These are phyloP conservation scores for Narcine bancroftii DNA, from an alignment of 2,113 vertebrate species.

Conservation along the genomic window DNA sequence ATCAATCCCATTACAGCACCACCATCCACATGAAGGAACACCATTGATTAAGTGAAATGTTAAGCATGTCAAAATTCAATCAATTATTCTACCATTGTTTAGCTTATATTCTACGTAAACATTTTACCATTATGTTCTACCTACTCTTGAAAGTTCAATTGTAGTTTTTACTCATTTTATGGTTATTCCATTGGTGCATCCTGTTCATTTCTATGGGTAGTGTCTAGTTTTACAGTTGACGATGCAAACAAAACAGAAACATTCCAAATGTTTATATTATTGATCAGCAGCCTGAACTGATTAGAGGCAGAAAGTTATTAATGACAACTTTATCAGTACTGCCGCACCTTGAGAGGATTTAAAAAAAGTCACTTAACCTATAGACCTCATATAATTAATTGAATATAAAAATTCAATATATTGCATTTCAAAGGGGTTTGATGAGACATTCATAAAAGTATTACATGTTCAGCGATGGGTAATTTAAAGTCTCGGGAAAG, in stretches of 20 bases:
- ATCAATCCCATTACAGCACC: no score
- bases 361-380: not conserved
- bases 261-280: not conserved
- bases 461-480: not conserved
- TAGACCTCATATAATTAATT: not conserved
- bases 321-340: not conserved
- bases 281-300: not conserved
- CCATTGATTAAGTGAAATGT: not conserved
- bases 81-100: not conserved
- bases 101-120: no score
- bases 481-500: constrained; percentile 39
- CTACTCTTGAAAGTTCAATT: not conserved
- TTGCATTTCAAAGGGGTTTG: not conserved
- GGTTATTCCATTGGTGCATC: not conserved
- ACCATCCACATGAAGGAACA: constrained; percentile 8
- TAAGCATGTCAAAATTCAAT: not conserved
- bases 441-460: not conserved
- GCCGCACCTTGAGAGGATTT: not conserved
- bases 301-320: not conserved
- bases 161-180: not conserved
- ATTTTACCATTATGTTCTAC: not conserved
- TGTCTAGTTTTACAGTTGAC: not conserved
- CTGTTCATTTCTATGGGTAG: not conserved
- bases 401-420: not conserved
- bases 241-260: not conserved